Percentiles rank a stretch among this genome's conserved stretches.
phyloP scores from a whole-genome alignment of 2,888 invertebrate genomes.

The Nyleta sp. region DNA sequence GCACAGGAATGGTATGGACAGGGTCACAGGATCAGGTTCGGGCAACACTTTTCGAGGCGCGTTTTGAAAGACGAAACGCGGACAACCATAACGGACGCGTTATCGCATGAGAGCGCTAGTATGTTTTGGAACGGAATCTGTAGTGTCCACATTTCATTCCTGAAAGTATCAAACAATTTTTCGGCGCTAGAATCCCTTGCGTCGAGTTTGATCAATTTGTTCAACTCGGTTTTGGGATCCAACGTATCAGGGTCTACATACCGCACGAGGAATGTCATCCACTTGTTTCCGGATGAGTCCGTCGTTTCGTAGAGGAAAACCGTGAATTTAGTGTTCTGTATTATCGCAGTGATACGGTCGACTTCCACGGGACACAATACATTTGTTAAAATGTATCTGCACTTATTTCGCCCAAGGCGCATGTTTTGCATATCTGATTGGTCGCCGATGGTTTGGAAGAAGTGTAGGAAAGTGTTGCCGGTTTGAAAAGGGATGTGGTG shows the following conservation, averaged over 20 bases:
- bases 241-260: slow-evolving; percentile 5
- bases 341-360: too few species aligned
- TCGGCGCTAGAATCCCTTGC: slow-evolving; percentile 1
- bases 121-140: slow-evolving; percentile 14
- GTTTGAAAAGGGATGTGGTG: background rate
- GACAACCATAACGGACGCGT: slow-evolving; percentile 18
- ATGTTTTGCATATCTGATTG: background rate
- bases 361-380: background rate
- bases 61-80: slow-evolving; percentile 1
- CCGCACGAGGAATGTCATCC: slow-evolving; percentile 28
- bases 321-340: too few species aligned
- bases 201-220: slow-evolving; percentile 4
- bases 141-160: background rate
- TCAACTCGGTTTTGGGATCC: background rate
- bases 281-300: background rate
- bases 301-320: too few species aligned
- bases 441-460: background rate
- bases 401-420: background rate
- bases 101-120: background rate
- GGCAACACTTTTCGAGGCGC: slow-evolving; percentile 1
- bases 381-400: background rate
- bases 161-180: slow-evolving; percentile 3
- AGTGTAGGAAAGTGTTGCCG: background rate
- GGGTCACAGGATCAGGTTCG: slow-evolving; percentile 22
- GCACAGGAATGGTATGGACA: slow-evolving; percentile 56